These are phyloP conservation scores for Clunio marinus DNA, from an alignment of 2,888 invertebrate species.

Conservation along the genomic window DNA sequence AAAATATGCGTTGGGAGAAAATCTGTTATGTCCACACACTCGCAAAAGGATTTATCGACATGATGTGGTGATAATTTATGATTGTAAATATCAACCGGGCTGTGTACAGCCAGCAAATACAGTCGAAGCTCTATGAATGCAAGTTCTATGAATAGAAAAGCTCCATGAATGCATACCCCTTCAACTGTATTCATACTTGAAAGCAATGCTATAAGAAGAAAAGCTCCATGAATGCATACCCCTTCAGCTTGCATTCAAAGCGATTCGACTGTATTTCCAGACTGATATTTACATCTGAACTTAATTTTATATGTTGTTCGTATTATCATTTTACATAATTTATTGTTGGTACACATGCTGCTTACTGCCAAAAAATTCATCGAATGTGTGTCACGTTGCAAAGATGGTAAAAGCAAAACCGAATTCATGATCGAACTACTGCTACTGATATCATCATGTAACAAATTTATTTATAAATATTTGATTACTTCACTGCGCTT, in stretches of 20 bases:
- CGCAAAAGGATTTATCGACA: constrained; percentile 5
- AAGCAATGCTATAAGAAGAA: too few relatives aligned
- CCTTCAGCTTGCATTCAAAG: background rate
- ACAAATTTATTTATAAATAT: constrained; percentile 6
- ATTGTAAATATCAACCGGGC: background rate
- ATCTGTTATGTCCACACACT: background rate
- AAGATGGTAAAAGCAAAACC: constrained; percentile 8
- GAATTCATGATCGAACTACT: background rate
- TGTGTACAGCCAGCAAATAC: too few relatives aligned
- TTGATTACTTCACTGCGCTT: constrained; percentile 30
- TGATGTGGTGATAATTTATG: constrained; percentile 10
- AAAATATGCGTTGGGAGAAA: background rate
- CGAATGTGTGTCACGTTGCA: constrained; percentile 28
- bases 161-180: too few relatives aligned
- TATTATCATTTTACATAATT: constrained; percentile 26
- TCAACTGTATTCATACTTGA: too few relatives aligned
- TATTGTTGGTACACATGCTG: constrained; percentile 23
- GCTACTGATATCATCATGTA: background rate
- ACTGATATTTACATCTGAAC: background rate
- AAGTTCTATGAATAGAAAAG: too few relatives aligned
- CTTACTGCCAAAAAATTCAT: constrained; percentile 21
- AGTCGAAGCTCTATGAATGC: too few relatives aligned
- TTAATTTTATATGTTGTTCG: background rate
- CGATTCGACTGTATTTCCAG: too few relatives aligned
- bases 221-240: background rate